phyloP scores from a whole-genome alignment of 2,113 vertebrate genomes.

The Atractosteus spatula region DNA sequence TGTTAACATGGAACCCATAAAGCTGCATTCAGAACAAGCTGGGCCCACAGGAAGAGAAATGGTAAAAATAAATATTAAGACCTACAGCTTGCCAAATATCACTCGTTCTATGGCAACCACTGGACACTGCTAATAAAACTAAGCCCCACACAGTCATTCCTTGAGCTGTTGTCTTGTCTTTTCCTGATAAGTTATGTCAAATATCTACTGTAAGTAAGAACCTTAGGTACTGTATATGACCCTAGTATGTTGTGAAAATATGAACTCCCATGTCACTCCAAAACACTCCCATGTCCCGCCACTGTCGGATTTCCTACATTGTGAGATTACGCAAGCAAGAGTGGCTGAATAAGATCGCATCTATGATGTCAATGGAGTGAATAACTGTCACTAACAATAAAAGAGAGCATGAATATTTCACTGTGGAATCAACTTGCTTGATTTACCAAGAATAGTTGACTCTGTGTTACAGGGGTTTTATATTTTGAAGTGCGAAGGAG shows the following conservation, averaged over 20 bases:
- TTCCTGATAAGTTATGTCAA: no score
- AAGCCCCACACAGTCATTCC: not conserved
- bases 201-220: no score
- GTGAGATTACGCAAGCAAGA: constrained; percentile 33
- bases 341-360: constrained; percentile 10
- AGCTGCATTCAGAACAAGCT: not conserved
- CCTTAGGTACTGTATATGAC: no score
- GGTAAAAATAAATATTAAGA: constrained; percentile 39
- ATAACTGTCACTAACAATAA: constrained; percentile 13
- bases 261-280: constrained; percentile 2
- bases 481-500: no score
- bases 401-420: not conserved
- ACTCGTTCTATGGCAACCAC: not conserved
- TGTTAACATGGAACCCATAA: not conserved
- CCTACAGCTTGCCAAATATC: not conserved
- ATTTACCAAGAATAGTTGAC: not conserved
- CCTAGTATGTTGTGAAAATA: no score
- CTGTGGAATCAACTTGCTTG: not conserved
- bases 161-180: not conserved
- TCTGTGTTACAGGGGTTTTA: no score
- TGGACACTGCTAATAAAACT: not conserved
- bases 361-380: constrained; percentile 23
- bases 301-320: constrained; percentile 33
- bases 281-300: not conserved
- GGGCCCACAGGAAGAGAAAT: not conserved